A percentile compares a stretch with the other conserved stretches of the same genome.
These are phyloP conservation scores for Haliclystus octoradiatus DNA, from an alignment of 30 jellyfish, hydroid and myxozoan species.

Conservation along the genomic window DNA sequence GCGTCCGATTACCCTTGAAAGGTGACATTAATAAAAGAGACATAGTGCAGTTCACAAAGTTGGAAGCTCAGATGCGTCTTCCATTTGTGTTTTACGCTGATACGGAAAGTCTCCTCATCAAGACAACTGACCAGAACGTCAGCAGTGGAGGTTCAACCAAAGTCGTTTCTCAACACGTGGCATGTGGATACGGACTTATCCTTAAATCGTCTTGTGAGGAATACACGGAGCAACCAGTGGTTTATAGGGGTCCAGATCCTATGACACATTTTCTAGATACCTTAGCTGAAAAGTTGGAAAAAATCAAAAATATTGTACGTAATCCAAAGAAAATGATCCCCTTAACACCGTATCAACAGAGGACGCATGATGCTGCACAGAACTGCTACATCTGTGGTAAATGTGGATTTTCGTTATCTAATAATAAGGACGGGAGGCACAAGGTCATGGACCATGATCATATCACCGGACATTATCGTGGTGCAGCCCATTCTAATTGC, in stretches of 20 bases:
- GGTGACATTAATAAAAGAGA: no score
- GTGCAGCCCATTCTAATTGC: conserved; percentile 40
- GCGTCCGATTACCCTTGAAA: not conserved
- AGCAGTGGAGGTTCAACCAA: no score
- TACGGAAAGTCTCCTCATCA: no score
- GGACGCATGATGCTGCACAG: conserved; percentile 1
- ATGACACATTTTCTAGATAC: not conserved
- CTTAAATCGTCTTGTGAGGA: conserved; percentile 14
- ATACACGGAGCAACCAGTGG: conserved; percentile 6
- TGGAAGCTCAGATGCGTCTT: conserved; percentile 3
- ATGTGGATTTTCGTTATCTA: conserved; percentile 11
- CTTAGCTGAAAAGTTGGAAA: not conserved
- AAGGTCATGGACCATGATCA: conserved; percentile 28
- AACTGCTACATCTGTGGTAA: conserved; percentile 21
- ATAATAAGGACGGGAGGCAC: conserved; percentile 7
- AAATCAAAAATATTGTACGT: no score
- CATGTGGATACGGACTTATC: conserved; percentile 18
- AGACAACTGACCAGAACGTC: no score
- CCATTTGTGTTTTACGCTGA: conserved; percentile 41
- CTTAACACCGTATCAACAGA: not conserved
- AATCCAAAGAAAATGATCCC: not conserved
- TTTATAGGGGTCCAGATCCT: conserved; percentile 18
- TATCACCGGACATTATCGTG: conserved; percentile 37
- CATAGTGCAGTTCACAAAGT: not conserved
- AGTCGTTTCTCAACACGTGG: no score